Evolutionary conservation across 2,888 invertebrate species (phyloP).

Genomic region (Spicauda simplicius): DNA sequence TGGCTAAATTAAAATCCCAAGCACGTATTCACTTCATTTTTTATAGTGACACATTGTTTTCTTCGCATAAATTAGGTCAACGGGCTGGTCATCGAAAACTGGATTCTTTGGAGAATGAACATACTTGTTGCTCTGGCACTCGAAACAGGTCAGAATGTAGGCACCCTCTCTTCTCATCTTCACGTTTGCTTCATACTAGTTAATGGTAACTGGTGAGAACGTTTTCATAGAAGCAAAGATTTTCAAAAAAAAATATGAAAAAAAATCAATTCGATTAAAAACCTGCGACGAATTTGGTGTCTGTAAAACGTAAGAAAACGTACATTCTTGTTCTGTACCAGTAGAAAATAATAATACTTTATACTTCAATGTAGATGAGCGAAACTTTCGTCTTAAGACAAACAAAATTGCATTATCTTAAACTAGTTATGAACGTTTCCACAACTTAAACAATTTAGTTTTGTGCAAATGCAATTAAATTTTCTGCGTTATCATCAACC

Average conservation of each 20-base stretch:
- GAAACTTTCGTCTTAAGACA: background rate
- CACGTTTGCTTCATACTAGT: background rate
- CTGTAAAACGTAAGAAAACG: too few species aligned
- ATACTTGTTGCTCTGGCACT: constrained; percentile 25
- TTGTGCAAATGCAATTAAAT: constrained; percentile 11
- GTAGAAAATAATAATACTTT: background rate
- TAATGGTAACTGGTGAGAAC: background rate
- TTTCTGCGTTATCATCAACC: constrained; percentile 4
- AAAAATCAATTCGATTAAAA: too few species aligned
- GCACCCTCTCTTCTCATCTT: background rate
- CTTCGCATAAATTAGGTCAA: constrained; percentile 13
- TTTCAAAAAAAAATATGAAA: too few species aligned
- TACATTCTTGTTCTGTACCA: background rate
- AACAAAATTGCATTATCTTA: background rate
- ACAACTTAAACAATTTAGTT: background rate
- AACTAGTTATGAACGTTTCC: background rate
- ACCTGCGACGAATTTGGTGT: too few species aligned
- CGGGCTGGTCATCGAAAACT: constrained; percentile 7
- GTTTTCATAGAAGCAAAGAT: background rate
- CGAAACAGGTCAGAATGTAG: constrained; percentile 12
- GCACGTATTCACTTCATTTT: background rate
- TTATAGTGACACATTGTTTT: background rate
- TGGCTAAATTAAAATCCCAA: background rate
- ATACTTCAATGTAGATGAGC: background rate
- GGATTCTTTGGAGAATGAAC: constrained; percentile 12